Conservation (phyloP, 2,888 invertebrate genomes). For the Sicus ferrugineus region DNA sequence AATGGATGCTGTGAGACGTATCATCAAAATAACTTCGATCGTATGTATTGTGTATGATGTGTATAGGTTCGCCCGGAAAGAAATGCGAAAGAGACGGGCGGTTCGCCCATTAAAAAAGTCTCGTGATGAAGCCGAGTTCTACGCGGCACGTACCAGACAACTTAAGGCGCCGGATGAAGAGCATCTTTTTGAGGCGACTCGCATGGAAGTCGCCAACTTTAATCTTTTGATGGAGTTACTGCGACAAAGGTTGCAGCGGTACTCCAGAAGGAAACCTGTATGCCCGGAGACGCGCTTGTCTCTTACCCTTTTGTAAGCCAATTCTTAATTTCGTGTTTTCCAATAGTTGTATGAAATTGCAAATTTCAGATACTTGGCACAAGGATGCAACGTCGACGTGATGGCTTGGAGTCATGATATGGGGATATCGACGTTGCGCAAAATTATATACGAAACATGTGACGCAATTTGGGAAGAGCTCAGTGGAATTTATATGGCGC, state of each 20-base stretch:
- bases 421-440: neutral
- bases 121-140: neutral
- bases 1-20: neutral
- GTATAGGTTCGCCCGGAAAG: neutral
- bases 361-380: constrained; percentile 13
- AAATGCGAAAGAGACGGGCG: neutral
- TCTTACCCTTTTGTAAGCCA: constrained; percentile 8
- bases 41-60: neutral
- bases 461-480: constrained; percentile 14
- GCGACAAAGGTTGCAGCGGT: neutral
- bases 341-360: neutral
- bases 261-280: constrained; percentile 3
- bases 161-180: neutral
- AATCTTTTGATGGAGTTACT: neutral
- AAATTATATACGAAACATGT: constrained; percentile 4
- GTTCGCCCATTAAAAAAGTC: neutral
- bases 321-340: neutral
- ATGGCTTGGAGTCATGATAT: neutral
- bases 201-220: neutral
- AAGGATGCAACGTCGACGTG: neutral
- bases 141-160: neutral
- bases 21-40: neutral
- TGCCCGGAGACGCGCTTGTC: constrained; percentile 3
- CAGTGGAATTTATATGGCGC: too few species aligned
- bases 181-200: neutral